Conservation (phyloP, 2,888 invertebrate species). For the Stratiomys singularior region DNA sequence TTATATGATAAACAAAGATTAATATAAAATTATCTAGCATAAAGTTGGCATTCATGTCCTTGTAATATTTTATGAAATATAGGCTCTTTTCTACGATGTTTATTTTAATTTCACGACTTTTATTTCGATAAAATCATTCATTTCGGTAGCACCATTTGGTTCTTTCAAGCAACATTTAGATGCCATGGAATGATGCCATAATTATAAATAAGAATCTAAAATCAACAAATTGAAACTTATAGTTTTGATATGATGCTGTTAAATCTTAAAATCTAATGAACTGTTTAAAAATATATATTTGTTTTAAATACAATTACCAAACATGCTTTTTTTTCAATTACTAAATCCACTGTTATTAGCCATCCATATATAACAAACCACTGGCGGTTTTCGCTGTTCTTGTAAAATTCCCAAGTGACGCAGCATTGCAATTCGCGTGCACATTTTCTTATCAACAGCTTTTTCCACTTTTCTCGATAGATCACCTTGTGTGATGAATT, state of each 20-base stretch:
- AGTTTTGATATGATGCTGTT: too few species aligned
- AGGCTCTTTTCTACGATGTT: too few species aligned
- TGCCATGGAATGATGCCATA: neutral
- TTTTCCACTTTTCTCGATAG: constrained; percentile 56
- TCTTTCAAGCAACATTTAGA: too few species aligned
- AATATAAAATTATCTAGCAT: neutral
- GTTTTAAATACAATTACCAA: neutral
- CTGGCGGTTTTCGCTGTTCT: constrained; percentile 56
- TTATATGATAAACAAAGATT: neutral
- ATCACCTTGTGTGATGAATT: constrained; percentile 59
- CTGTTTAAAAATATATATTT: neutral
- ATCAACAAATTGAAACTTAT: too few species aligned
- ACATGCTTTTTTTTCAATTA: neutral
- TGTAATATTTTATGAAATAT: too few species aligned
- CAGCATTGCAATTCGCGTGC: constrained; percentile 57
- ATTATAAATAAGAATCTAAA: neutral
- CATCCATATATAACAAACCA: constrained; percentile 58
- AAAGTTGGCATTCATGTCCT: too few species aligned
- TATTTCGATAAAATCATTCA: too few species aligned
- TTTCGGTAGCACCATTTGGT: too few species aligned
- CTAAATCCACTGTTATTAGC: constrained; percentile 22
- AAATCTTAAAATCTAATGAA: too few species aligned
- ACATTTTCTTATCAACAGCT: constrained; percentile 58
- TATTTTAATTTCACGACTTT: too few species aligned
- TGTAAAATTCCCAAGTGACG: constrained; percentile 57